phyloP scores from a whole-genome alignment of 2,888 invertebrate species.

The Punctoribates punctum region DNA sequence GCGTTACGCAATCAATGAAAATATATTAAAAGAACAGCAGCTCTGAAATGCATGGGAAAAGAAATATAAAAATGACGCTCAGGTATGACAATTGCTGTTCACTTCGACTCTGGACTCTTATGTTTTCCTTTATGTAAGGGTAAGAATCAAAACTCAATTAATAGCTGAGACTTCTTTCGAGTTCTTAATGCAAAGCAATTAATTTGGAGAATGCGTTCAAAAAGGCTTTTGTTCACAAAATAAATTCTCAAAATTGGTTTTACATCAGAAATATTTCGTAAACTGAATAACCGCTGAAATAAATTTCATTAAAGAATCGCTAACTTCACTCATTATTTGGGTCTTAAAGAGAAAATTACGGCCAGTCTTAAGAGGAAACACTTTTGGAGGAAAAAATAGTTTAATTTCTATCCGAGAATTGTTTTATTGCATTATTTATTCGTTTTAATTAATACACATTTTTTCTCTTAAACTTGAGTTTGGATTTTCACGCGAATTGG shows the following conservation, averaged over 20 bases:
- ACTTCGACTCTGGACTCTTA: background rate
- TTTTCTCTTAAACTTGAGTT: background rate
- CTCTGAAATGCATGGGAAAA: conserved; percentile 27
- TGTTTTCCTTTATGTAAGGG: background rate
- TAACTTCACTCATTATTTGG: background rate
- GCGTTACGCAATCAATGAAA: conserved; percentile 8
- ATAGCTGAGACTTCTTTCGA: background rate
- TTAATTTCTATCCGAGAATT: background rate
- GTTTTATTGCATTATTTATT: conserved; percentile 2
- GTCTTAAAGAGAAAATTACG: background rate
- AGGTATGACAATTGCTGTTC: conserved; percentile 30
- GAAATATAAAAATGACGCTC: conserved; percentile 2
- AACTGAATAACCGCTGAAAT: too few relatives aligned
- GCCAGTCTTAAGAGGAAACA: too few relatives aligned
- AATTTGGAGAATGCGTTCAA: background rate
- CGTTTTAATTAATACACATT: background rate
- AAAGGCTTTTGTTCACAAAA: background rate
- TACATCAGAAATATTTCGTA: too few relatives aligned
- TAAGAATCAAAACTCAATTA: conserved; percentile 8
- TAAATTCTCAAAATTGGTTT: too few relatives aligned
- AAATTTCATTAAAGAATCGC: background rate
- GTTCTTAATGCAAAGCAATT: conserved; percentile 1
- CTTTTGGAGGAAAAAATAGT: background rate
- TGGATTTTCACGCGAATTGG: background rate
- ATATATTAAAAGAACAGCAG: conserved; percentile 20